A percentile compares a stretch with the other conserved stretches of the same genome.
These are phyloP conservation scores for Apamea crenata DNA, from an alignment of 2,888 invertebrate genomes.

Conservation along the genomic window DNA sequence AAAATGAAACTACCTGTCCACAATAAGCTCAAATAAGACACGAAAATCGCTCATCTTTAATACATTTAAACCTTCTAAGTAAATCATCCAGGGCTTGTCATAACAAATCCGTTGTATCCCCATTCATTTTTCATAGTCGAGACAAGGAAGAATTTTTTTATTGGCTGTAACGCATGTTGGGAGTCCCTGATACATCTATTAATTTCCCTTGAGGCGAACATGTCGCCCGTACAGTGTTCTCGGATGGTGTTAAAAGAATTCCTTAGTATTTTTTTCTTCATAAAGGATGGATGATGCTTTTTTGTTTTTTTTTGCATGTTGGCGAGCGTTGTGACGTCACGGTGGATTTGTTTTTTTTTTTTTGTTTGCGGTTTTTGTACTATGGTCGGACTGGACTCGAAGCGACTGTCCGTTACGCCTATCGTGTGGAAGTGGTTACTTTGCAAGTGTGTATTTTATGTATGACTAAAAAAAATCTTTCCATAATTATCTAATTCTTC, in stretches of 20 bases:
- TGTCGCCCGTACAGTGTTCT: constrained; percentile 52
- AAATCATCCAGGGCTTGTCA: constrained; percentile 43
- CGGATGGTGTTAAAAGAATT: constrained; percentile 58
- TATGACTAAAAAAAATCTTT: too few species aligned
- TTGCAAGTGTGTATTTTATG: too few species aligned
- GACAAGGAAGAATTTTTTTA: constrained; percentile 65
- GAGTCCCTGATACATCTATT: constrained; percentile 67
- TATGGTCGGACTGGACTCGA: too few species aligned
- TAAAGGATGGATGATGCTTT: constrained; percentile 29
- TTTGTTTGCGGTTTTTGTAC: neutral
- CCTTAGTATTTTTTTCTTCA: constrained; percentile 26
- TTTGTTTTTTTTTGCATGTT: constrained; percentile 22
- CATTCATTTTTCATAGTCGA: constrained; percentile 66
- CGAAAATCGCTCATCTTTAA: neutral
- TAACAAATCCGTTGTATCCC: constrained; percentile 43
- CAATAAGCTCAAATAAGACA: neutral
- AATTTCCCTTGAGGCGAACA: constrained; percentile 71
- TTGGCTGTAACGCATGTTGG: constrained; percentile 66
- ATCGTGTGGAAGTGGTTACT: too few species aligned
- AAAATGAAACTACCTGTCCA: neutral
- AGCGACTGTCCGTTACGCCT: too few species aligned
- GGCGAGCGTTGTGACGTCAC: neutral
- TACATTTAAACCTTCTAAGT: constrained; percentile 15
- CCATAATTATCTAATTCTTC: neutral
- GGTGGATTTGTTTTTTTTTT: too few species aligned